A percentile compares a stretch with the other conserved stretches of the same genome.
phyloP scores from a whole-genome alignment of 2,797 vertebrate species.

The Myotis planiceps region DNA sequence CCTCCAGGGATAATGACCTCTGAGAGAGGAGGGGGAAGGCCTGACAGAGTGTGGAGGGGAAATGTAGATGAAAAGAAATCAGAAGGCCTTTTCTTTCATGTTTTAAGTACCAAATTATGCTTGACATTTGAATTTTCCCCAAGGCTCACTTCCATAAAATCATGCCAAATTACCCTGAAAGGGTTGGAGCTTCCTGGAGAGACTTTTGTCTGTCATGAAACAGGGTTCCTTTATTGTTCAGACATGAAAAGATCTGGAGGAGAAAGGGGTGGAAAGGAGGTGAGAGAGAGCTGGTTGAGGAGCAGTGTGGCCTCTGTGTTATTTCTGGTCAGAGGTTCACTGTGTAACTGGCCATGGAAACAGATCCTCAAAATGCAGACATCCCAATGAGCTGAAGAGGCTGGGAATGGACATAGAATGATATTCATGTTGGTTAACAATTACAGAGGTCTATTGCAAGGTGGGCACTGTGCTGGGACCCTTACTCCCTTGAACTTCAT shows the following conservation, averaged over 20 bases:
- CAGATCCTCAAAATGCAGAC: not conserved
- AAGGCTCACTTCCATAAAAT: slow-evolving; percentile 82
- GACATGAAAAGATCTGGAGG: slow-evolving; percentile 10
- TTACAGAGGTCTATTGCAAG: not conserved
- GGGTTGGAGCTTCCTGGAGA: slow-evolving; percentile 78
- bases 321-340: not conserved
- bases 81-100: slow-evolving; percentile 80
- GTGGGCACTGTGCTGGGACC: not conserved
- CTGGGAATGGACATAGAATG: not conserved
- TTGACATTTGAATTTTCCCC: slow-evolving; percentile 88
- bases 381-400: not conserved
- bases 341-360: not conserved
- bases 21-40: slow-evolving; percentile 56
- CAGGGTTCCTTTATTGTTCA: slow-evolving; percentile 60
- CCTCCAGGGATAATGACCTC: slow-evolving; percentile 64
- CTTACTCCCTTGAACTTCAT: not conserved
- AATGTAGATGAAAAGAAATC: slow-evolving; percentile 82
- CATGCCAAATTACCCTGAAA: slow-evolving; percentile 83
- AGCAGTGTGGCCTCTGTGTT: rapidly evolving
- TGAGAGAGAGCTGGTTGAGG: not conserved
- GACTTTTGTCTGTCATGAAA: slow-evolving; percentile 74
- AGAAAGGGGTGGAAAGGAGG: not conserved
- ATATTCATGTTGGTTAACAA: not conserved
- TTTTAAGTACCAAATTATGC: slow-evolving; percentile 87
- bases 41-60: slow-evolving; percentile 66